Base-by-base conservation (phyloP, 2,888 invertebrate genomes). In the Lordiphosa fenestrarum region DNA sequence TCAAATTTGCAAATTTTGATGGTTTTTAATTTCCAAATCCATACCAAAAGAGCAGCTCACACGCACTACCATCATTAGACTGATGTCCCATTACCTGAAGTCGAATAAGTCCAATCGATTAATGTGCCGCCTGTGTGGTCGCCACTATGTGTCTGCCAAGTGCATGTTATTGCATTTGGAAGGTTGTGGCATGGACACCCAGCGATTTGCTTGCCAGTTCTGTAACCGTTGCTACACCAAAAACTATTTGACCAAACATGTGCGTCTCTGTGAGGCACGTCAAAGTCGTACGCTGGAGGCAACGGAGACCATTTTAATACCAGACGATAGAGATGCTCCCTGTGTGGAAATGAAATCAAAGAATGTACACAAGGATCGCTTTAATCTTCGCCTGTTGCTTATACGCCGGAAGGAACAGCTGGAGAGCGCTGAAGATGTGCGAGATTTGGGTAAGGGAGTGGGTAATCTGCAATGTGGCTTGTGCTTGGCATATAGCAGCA, bases 391-490 rank as follows among this genome's bases (percentile, higher is more conserved):
- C 0, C 52, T 89, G 2, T 55, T 89, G 25, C 67, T 89, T 9
- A 83, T 87, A 39, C 73, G 71, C 0, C 71, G 75, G 13, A 85
- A 86, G 0, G 73, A 74, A 21, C 85, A 89, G 44, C 38, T 89
- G 40, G 74, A 86, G 3, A 76, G 50, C 6, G 69, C 73, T 3
- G 80, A 80, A 33, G 60, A 70, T 2, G 35, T 88, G 10, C 68
- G 71, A 0, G 48, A 66, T 3, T 48, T 66, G 2, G 77, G 71
- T 2, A 38, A 37, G 9, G 81, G 75, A 1, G 9, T 56, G 4
- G 81, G 81, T 4, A 35, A 53, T 0, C 46, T 83, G 2, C 84
- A 84, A 35, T 90, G 89, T 66, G 89, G 88, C 0, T 62, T 88
- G 6, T 89, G 89, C 51, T 71, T 87, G 30, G 68, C 55, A 3